Evolutionary conservation across 2,797 vertebrate species (phyloP).

Genomic region (Lepilemur septentrionalis): DNA sequence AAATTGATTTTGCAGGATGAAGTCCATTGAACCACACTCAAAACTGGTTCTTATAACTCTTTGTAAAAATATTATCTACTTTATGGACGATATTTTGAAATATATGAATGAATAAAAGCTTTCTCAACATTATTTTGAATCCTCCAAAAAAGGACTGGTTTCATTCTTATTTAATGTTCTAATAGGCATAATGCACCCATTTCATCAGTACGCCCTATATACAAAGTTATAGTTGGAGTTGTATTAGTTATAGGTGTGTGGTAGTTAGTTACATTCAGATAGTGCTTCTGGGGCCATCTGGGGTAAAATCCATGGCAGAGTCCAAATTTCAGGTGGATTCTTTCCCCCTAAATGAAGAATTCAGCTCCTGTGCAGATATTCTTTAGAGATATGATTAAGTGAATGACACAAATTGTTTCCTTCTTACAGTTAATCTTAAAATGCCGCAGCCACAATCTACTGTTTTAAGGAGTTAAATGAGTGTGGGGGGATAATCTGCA

Average conservation of each 20-base stretch:
- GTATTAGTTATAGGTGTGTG: not conserved
- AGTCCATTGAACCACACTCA: not conserved
- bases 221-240: not conserved
- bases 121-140: not conserved
- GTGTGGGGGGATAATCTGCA: not conserved
- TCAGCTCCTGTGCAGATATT: not conserved
- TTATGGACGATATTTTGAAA: conserved; percentile 23
- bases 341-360: not conserved
- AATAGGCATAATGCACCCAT: not conserved
- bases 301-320: not conserved
- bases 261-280: not conserved
- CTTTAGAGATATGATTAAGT: not conserved
- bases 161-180: not conserved
- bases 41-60: not conserved
- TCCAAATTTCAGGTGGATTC: not conserved
- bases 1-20: conserved; percentile 18
- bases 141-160: not conserved
- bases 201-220: not conserved
- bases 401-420: not conserved
- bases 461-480: not conserved
- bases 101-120: not conserved
- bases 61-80: not conserved
- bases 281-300: not conserved
- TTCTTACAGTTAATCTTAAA: not conserved
- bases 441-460: not conserved